Base-by-base conservation (phyloP, 1,140 invertebrate species). In the Drosophila virilis region DNA sequence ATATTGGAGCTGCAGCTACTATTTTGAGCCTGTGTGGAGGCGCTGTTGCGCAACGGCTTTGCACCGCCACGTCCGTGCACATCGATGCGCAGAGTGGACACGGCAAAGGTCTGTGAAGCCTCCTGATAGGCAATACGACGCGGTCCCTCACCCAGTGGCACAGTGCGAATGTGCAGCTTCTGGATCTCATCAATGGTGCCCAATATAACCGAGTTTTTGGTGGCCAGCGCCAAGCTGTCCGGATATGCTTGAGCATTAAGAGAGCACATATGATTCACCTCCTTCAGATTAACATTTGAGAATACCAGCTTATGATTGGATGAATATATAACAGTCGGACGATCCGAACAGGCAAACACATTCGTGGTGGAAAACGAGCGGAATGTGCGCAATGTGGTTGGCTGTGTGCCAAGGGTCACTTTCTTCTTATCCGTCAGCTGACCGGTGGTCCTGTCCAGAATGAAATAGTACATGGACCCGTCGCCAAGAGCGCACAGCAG, bases 161-260 rank as follows among this genome's bases (percentile, higher is more conserved):
- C 97, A 1, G 98, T 99, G 40, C 98, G 93, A 75, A 99, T 99
- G 92, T 99, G 98, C 32, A 99, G 92, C 91, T 99, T 99, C 93
- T 99, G 98, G 77, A 99, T 99, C 93, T 99, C 98, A 93, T 99
- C 98, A 79, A 99, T 99, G 0, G 98, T 99, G 38, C 99, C 99
- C 90, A 99, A 97, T 0, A 98, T 98, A 0, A 99, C 95, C 0
- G 97, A 97, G 79, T 95, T 97, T 83, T 99, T 98, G 22, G 97
- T 99, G 0, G 98, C 97, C 59, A 99, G 93, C 12, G 98, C 98
- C 89, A 99, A 95, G 93, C 96, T 98, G 92, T 99, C 98, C 0
- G 97, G 97, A 93, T 99, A 99, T 0, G 97, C 96, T 89, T 97
- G 95, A 0, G 98, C 97, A 93, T 99, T 98, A 1, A 99, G 92